A percentile compares a stretch with the other conserved stretches of the same genome.
phyloP scores from a whole-genome alignment of 2,797 vertebrate species.

The Stomatorhinus walkeri region DNA sequence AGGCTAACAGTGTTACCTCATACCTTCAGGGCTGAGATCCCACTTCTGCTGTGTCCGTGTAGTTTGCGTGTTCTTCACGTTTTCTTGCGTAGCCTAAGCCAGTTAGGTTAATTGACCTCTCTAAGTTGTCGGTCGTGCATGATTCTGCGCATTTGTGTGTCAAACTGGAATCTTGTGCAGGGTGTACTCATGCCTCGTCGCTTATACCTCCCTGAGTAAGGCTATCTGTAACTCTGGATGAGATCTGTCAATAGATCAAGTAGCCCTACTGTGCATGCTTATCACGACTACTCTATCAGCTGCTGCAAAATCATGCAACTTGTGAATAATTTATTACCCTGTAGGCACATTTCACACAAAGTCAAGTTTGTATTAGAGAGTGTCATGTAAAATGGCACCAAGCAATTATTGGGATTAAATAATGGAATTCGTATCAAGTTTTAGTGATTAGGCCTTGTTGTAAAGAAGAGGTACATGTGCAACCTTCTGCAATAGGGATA shows the following conservation, averaged over 20 bases:
- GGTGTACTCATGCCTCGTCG: neutral
- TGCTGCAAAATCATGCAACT: slow-evolving; percentile 18
- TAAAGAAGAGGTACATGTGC: neutral
- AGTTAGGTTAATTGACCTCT: neutral
- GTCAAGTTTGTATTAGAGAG: neutral
- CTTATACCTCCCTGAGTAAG: neutral
- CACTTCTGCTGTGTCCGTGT: neutral
- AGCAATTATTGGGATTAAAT: neutral
- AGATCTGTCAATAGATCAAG: neutral
- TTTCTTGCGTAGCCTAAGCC: neutral
- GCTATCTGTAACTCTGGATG: neutral
- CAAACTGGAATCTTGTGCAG: neutral
- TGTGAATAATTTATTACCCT: slow-evolving; percentile 20
- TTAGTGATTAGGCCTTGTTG: neutral
- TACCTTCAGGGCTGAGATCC: neutral
- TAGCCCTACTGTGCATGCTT: neutral
- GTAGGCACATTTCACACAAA: neutral
- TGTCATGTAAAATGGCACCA: neutral
- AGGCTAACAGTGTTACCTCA: neutral
- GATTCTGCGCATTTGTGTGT: neutral
- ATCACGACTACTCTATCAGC: neutral
- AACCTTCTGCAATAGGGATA: neutral
- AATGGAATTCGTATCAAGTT: neutral
- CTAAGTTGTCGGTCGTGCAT: neutral
- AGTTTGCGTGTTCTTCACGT: neutral